A percentile compares a stretch with the other conserved stretches of the same genome.
These are phyloP conservation scores for Ia io DNA, from an alignment of 2,113 vertebrate species.

Conservation along the genomic window DNA sequence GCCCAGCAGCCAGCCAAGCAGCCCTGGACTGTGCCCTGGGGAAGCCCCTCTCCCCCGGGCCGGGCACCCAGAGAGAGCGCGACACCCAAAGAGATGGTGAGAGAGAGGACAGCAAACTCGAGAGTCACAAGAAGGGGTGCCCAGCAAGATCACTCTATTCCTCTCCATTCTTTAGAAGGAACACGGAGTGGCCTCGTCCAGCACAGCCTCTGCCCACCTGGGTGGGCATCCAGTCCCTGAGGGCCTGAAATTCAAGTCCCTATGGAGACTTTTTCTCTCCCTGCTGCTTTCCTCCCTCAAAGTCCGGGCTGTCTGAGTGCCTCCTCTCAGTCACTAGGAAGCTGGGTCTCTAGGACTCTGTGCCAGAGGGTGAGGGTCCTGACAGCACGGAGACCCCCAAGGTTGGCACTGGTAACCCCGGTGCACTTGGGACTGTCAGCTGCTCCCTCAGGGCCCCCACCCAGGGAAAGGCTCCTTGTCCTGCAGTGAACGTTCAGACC, in stretches of 20 bases:
- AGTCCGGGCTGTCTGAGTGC: background rate
- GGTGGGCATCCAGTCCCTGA: rapidly evolving
- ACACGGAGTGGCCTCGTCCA: background rate
- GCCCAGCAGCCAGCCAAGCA: background rate
- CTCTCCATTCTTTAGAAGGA: background rate
- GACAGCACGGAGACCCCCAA: background rate
- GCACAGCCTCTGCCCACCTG: background rate
- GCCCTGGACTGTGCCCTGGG: rapidly evolving
- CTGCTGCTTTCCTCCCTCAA: background rate
- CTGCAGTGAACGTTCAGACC: background rate
- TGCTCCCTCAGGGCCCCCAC: background rate
- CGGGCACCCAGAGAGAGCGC: background rate
- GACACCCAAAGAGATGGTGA: background rate
- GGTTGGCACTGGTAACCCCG: background rate
- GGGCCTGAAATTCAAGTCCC: background rate
- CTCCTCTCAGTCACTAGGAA: background rate
- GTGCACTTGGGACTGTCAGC: background rate
- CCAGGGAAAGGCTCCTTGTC: background rate
- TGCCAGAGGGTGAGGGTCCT: background rate
- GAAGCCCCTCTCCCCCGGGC: rapidly evolving
- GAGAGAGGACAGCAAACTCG: background rate
- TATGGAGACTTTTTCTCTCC: background rate
- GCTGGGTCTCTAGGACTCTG: background rate
- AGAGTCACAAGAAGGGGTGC: background rate
- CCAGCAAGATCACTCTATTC: background rate